phyloP scores from a whole-genome alignment of 2,797 vertebrate species.

The Simalia tracyae region DNA sequence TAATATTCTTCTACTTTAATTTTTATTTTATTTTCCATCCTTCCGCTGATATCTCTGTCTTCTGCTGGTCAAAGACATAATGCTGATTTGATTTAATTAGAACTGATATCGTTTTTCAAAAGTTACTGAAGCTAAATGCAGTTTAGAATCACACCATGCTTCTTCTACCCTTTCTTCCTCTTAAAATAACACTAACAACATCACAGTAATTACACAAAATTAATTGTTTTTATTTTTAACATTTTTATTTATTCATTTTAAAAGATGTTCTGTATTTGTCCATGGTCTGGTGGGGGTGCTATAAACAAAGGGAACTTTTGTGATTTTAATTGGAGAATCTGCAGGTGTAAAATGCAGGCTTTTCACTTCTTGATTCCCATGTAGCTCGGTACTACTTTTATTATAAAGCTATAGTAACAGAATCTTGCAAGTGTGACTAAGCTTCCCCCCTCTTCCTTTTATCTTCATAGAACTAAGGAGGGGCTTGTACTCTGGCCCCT shows the following conservation, averaged over 20 bases:
- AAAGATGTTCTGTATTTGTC: not conserved
- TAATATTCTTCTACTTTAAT: not conserved
- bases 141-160: not conserved
- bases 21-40: not conserved
- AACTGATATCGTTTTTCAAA: not conserved
- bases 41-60: not conserved
- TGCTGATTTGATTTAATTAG: not conserved
- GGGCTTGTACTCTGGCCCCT: not conserved
- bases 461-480: not conserved
- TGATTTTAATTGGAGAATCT: not conserved
- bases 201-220: not conserved
- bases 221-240: not conserved
- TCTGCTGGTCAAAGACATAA: not conserved
- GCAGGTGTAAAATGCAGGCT: not conserved
- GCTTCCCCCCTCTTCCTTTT: not conserved
- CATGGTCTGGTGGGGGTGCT: not conserved
- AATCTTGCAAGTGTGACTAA: not conserved
- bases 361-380: not conserved
- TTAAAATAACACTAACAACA: not conserved
- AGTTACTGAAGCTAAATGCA: not conserved
- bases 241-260: not conserved
- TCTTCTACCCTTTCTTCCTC: not conserved
- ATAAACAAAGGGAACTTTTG: not conserved
- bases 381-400: not conserved
- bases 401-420: not conserved